phyloP scores from a whole-genome alignment of 37 sponge, comb jelly and placozoan genomes.

The Crambe crambe region DNA sequence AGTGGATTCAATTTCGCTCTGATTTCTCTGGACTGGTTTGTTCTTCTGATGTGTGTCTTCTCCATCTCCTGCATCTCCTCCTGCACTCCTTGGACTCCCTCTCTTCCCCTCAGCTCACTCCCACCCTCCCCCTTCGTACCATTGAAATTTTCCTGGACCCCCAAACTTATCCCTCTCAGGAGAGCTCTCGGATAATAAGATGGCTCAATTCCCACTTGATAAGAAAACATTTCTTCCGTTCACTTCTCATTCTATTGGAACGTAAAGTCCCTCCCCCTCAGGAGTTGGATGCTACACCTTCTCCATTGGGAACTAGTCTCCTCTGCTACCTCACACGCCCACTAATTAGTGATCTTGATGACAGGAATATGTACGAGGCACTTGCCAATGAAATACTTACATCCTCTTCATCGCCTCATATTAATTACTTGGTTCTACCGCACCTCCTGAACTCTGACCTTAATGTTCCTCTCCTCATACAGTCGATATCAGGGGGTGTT shows the following conservation, averaged over 20 bases:
- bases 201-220: neutral
- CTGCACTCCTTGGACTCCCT: neutral
- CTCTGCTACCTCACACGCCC: constrained; percentile 19
- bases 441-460: constrained; percentile 17
- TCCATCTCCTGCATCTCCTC: constrained; percentile 11
- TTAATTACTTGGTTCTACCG: constrained; percentile 30
- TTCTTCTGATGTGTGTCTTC: neutral
- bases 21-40: neutral
- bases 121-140: constrained; percentile 33
- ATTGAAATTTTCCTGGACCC: constrained; percentile 53
- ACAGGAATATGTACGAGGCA: neutral
- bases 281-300: constrained; percentile 15
- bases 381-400: constrained; percentile 29
- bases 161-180: constrained; percentile 11
- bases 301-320: constrained; percentile 55
- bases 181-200: neutral
- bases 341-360: neutral
- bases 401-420: constrained; percentile 29
- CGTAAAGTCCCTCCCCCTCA: constrained; percentile 49
- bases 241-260: constrained; percentile 45
- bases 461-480: constrained; percentile 3
- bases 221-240: constrained; percentile 29
- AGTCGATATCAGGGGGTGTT: neutral
- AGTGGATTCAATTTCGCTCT: constrained; percentile 51
- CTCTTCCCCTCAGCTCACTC: neutral